A percentile compares a stretch with the other conserved stretches of the same genome.
These are phyloP conservation scores for Malurus splendens DNA, from an alignment of 2,797 vertebrate species.

Conservation along the genomic window DNA sequence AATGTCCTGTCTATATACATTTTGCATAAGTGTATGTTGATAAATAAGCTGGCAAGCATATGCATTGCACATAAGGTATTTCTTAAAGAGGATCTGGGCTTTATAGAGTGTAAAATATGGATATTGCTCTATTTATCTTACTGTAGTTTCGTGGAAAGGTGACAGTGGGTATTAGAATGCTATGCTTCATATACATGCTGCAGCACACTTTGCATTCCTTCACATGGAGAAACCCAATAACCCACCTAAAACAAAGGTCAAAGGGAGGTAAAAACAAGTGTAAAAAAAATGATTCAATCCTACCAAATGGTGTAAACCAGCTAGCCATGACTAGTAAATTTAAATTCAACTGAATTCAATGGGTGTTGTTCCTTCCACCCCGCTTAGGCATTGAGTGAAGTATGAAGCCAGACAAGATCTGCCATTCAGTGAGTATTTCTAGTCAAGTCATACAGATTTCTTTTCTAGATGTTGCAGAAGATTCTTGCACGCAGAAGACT, in stretches of 20 bases:
- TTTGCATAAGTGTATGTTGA: conserved; percentile 67
- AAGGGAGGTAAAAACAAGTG: neutral
- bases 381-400: neutral
- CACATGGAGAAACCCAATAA: neutral
- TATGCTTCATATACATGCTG: conserved; percentile 25
- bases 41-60: conserved; percentile 67
- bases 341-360: neutral
- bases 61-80: conserved; percentile 57
- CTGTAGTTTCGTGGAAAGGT: conserved; percentile 62
- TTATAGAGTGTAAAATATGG: conserved; percentile 76
- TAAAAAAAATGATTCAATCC: neutral
- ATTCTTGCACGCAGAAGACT: no score
- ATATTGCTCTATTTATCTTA: conserved; percentile 77
- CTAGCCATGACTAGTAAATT: neutral
- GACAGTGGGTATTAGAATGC: conserved; percentile 57
- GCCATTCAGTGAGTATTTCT: neutral
- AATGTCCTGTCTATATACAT: conserved; percentile 56
- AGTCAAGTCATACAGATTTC: neutral
- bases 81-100: conserved; percentile 62
- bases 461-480: neutral
- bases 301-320: neutral
- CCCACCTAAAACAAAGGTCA: neutral
- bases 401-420: neutral
- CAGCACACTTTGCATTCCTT: neutral
- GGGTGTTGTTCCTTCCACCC: neutral